These are phyloP conservation scores for Neomorphus geoffroyi DNA, from an alignment of 2,797 vertebrate species.

Conservation along the genomic window DNA sequence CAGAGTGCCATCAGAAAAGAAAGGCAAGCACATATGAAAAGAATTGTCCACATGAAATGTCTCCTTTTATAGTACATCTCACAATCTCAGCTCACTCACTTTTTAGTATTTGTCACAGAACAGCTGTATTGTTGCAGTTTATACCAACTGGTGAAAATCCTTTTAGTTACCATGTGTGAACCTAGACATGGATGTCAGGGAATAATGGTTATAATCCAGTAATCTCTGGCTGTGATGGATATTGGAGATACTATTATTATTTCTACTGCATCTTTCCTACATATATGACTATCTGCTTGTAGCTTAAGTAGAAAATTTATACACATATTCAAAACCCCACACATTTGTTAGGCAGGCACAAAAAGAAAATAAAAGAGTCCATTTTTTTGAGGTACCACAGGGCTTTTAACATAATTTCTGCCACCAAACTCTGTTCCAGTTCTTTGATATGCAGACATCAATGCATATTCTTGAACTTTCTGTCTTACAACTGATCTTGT, in stretches of 20 bases:
- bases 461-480: background rate
- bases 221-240: background rate
- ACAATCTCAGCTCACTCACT: background rate
- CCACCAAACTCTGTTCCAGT: background rate
- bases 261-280: background rate
- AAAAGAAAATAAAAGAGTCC: background rate
- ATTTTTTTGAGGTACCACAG: background rate
- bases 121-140: background rate
- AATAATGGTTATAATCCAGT: background rate
- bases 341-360: background rate
- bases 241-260: background rate
- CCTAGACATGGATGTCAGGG: background rate
- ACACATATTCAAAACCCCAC: background rate
- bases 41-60: fast-evolving
- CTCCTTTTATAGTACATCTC: background rate
- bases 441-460: background rate
- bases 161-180: background rate
- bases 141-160: background rate
- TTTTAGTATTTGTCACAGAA: background rate
- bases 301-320: background rate
- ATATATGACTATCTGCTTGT: background rate
- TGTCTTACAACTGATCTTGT: background rate
- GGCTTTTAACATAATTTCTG: background rate
- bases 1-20: background rate
- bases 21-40: background rate